phyloP scores from a whole-genome alignment of 2,888 invertebrate species.

The Rhagophthalmus giganteus region DNA sequence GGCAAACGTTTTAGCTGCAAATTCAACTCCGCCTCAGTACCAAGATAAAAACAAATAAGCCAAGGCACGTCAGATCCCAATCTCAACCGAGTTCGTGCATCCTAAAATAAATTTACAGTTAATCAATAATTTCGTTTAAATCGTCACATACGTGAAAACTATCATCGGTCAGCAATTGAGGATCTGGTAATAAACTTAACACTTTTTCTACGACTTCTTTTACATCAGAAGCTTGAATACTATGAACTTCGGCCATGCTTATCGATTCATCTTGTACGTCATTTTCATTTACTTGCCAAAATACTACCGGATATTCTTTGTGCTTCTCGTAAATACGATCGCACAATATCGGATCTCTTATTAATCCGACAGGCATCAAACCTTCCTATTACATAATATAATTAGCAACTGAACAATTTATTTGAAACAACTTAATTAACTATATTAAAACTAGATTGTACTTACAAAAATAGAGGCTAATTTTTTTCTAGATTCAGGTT shows the following conservation, averaged over 20 bases:
- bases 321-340: conserved; percentile 52
- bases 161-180: conserved; percentile 60
- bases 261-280: conserved; percentile 36
- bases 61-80: conserved; percentile 54
- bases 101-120: conserved; percentile 34
- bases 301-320: conserved; percentile 44
- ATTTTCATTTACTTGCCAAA: conserved; percentile 46
- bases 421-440: no score
- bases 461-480: conserved; percentile 75
- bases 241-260: conserved; percentile 35
- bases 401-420: neutral
- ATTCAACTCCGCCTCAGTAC: conserved; percentile 57
- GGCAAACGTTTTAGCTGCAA: conserved; percentile 66
- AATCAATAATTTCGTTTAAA: neutral
- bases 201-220: conserved; percentile 64
- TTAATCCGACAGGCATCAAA: conserved; percentile 60
- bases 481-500: conserved; percentile 62
- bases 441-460: no score
- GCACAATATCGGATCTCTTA: conserved; percentile 55
- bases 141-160: conserved; percentile 61
- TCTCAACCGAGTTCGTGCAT: conserved; percentile 45
- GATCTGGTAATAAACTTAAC: conserved; percentile 64
- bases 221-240: conserved; percentile 51
- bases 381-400: conserved; percentile 48
- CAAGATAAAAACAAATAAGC: conserved; percentile 62